Conservation (phyloP, 2,888 invertebrate species). For the Leptinotarsa juncta region DNA sequence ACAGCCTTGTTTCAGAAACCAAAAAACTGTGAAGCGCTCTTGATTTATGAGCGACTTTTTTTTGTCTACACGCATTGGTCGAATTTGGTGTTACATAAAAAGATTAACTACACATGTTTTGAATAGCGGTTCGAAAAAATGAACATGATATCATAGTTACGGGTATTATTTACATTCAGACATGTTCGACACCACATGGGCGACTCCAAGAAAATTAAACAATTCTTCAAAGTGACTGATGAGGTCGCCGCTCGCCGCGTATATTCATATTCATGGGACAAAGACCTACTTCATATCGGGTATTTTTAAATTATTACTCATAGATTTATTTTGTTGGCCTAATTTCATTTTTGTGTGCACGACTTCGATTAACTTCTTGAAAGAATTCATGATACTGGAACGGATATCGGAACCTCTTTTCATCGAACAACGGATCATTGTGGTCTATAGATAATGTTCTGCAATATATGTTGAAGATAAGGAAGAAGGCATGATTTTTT, state of each 20-base stretch:
- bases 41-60: conserved; percentile 16
- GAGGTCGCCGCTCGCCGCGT: not conserved
- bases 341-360: conserved; percentile 4
- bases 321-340: conserved; percentile 14
- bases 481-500: no score
- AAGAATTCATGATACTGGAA: not conserved
- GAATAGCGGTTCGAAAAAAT: conserved; percentile 1
- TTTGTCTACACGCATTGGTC: conserved; percentile 2
- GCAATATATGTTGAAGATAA: not conserved
- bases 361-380: not conserved
- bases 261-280: conserved; percentile 12
- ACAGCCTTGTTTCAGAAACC: not conserved
- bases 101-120: conserved; percentile 8
- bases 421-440: not conserved
- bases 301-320: conserved; percentile 14
- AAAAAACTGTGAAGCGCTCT: not conserved
- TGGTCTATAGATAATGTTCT: not conserved
- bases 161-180: conserved; percentile 14
- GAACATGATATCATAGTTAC: conserved; percentile 15
- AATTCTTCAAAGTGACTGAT: conserved; percentile 19
- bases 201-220: conserved; percentile 2
- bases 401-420: not conserved
- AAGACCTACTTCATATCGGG: conserved; percentile 16
- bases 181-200: conserved; percentile 13
- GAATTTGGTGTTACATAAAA: conserved; percentile 19